These are phyloP conservation scores for Cactoblastis cactorum DNA, from an alignment of 2,888 invertebrate species.

Conservation along the genomic window DNA sequence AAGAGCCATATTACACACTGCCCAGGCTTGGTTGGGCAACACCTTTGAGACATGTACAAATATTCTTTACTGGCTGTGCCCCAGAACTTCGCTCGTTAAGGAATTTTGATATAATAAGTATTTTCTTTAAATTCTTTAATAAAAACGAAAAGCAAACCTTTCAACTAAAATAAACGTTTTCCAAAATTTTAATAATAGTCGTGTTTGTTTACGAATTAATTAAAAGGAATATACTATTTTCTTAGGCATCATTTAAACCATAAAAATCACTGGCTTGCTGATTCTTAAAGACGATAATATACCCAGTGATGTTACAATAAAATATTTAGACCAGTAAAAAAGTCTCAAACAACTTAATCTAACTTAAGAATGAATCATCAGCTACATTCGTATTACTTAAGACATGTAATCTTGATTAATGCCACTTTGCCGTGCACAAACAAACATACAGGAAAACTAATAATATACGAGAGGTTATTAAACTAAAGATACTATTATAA, in stretches of 20 bases:
- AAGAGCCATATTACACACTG: not conserved
- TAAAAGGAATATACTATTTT: too few species aligned
- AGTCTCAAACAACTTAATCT: constrained; percentile 4
- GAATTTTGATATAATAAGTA: too few species aligned
- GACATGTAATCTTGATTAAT: constrained; percentile 20
- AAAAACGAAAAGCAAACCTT: too few species aligned
- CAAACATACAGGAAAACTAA: constrained; percentile 14
- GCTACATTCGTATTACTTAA: constrained; percentile 4
- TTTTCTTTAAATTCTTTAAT: too few species aligned
- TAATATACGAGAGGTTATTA: constrained; percentile 17
- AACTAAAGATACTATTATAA: constrained; percentile 20
- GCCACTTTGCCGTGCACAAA: constrained; percentile 14
- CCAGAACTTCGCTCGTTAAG: too few species aligned
- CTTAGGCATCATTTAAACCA: too few species aligned
- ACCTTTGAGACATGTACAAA: not conserved
- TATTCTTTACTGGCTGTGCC: not conserved
- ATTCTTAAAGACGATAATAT: not conserved
- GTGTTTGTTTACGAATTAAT: too few species aligned
- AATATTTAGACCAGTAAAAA: constrained; percentile 6
- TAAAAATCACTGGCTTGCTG: too few species aligned
- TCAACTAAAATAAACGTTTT: too few species aligned
- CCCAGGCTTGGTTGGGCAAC: not conserved
- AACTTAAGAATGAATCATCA: constrained; percentile 10
- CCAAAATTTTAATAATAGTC: too few species aligned
- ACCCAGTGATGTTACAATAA: not conserved